These are phyloP conservation scores for Australoheros scitulus DNA, from an alignment of 2,113 vertebrate genomes.

Conservation along the genomic window DNA sequence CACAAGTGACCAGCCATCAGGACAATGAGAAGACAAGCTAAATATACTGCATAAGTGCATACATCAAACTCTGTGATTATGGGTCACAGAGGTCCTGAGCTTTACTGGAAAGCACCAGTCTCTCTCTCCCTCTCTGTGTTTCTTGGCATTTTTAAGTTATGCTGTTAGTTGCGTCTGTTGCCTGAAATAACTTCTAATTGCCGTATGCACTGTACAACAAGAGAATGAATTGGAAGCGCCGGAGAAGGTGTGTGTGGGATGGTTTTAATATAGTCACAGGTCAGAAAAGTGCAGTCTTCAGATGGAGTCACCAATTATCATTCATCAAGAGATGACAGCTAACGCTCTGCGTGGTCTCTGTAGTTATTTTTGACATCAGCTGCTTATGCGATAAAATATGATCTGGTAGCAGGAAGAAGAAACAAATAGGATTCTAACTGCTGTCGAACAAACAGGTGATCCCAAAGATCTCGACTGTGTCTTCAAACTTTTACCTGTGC, in stretches of 20 bases:
- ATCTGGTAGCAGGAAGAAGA: background rate
- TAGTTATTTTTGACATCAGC: background rate
- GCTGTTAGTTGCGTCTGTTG: slow-evolving; percentile 3
- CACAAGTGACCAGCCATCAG: slow-evolving; percentile 9
- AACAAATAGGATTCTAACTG: background rate
- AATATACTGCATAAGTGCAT: slow-evolving; percentile 57
- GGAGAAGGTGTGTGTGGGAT: slow-evolving; percentile 3
- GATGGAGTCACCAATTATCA: background rate
- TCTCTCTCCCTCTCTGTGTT: slow-evolving; percentile 12
- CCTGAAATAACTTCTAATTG: slow-evolving; percentile 44
- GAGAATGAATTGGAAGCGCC: background rate
- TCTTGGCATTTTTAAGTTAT: slow-evolving; percentile 37
- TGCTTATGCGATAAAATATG: background rate
- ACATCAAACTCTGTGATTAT: slow-evolving; percentile 64
- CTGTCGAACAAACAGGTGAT: background rate
- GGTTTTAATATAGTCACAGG: background rate
- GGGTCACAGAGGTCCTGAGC: slow-evolving; percentile 47
- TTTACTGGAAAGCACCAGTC: background rate
- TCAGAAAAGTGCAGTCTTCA: background rate
- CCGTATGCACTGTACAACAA: background rate
- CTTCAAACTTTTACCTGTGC: background rate
- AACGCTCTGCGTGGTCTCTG: background rate
- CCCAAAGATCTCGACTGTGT: background rate
- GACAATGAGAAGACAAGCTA: slow-evolving; percentile 53
- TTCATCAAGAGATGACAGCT: background rate